Base-by-base conservation (phyloP, 2,888 invertebrate species). In the Platycheirus albimanus region DNA sequence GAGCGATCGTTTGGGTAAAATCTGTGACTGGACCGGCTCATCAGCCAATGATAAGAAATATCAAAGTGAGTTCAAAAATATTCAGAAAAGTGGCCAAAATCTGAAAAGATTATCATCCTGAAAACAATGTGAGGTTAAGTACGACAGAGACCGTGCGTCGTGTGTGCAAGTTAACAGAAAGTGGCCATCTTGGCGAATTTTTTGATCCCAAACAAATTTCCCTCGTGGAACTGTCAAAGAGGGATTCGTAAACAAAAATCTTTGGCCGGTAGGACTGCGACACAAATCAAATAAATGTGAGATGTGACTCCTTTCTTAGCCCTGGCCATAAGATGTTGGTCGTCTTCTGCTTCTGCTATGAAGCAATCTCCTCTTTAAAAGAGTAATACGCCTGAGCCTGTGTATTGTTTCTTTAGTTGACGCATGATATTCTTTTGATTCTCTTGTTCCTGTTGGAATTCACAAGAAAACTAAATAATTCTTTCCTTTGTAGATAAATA, bases 21-120 rank as follows among this genome's bases (percentile, higher is more conserved):
- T 99, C 87, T 98, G 99, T 88, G 99, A 99, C 90, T 99, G 99
- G 99, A 99, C 98, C 66, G 97, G 97, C 74, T 95, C 96, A 4
- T 95, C 95, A 1, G 95, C 95, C 87, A 97, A 97, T 88, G 98
- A 99, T 89, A 97, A 98, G 87, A 96, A 99, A 92, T 97, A 97
- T 90, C 94, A 96, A 86, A 97, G 96, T 96, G 92, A 93, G 95
- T 41, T 92, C 7, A 2, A 24, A 69, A 43, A 58, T 3, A 24
- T 8, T 20, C 45, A 56, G 20, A 49, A 33, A 51, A 15, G 10
- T 15, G n/a, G 11, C 10, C 4, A 1, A 1, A 33, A 49, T 24
- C 5, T 33, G 1, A 36, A 5, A 19, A 5, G 4, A 1, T 3
- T 28, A 11, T 33, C 4, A 2, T 15, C n/a, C 30, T 13, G 33